These are phyloP conservation scores for Ophthalmolycus amberensis DNA, from an alignment of 2,113 vertebrate species.

Conservation along the genomic window DNA sequence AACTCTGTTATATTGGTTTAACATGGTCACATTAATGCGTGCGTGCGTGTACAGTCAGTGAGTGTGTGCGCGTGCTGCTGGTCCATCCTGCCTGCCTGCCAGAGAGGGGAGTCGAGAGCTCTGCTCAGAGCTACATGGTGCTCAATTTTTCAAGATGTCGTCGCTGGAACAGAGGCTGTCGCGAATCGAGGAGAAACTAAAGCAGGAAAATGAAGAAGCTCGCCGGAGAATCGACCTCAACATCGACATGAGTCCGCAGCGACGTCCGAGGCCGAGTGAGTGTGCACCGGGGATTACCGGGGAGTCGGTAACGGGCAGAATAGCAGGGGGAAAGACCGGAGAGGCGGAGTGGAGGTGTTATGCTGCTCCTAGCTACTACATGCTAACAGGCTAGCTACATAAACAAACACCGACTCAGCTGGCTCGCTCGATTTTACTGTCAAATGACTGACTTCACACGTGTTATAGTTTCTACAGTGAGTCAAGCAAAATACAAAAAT, in stretches of 20 bases:
- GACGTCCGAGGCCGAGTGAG: slow-evolving; percentile 86
- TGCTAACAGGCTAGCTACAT: slow-evolving; percentile 79
- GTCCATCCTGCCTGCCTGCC: slow-evolving; percentile 60
- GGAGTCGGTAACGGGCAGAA: slow-evolving; percentile 56
- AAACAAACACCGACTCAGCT: slow-evolving; percentile 78
- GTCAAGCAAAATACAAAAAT: no score
- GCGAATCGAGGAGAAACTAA: slow-evolving; percentile 88
- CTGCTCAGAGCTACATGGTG: slow-evolving; percentile 76
- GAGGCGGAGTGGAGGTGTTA: slow-evolving; percentile 60
- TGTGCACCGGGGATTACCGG: slow-evolving; percentile 49
- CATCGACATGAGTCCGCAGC: slow-evolving; percentile 87
- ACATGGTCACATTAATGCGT: background rate
- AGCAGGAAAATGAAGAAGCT: slow-evolving; percentile 86
- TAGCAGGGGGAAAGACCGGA: slow-evolving; percentile 47
- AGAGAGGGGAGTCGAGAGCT: slow-evolving; percentile 71
- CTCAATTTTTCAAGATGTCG: slow-evolving; percentile 88
- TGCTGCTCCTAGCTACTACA: slow-evolving; percentile 57
- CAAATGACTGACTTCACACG: background rate
- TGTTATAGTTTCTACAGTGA: background rate
- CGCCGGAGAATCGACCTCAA: slow-evolving; percentile 85
- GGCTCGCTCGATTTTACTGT: slow-evolving; percentile 1
- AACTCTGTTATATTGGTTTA: no score
- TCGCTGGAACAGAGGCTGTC: slow-evolving; percentile 89
- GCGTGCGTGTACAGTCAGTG: background rate
- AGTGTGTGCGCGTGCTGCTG: background rate